A percentile compares a stretch with the other conserved stretches of the same genome.
Conservation (phyloP, 2,797 vertebrate species). For the Anableps anableps region DNA sequence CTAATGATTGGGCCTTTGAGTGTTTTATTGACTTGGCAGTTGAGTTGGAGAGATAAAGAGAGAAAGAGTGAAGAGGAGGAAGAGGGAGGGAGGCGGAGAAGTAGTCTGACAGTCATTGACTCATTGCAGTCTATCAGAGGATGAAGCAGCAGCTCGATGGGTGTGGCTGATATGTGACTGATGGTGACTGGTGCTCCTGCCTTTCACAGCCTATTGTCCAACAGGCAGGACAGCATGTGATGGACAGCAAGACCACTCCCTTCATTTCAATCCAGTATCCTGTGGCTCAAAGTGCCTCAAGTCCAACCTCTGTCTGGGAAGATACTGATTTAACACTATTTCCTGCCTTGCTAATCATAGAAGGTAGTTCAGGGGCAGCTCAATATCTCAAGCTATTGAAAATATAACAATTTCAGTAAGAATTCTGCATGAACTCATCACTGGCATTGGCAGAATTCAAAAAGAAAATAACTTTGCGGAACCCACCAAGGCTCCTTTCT, state of each 20-base stretch:
- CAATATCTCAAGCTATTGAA: background rate
- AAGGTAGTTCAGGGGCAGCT: constrained; percentile 2
- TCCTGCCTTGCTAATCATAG: background rate
- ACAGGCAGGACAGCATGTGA: constrained; percentile 52
- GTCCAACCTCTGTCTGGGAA: background rate
- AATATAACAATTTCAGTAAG: background rate
- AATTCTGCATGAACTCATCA: no score
- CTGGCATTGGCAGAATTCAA: no score
- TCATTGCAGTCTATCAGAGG: constrained; percentile 73
- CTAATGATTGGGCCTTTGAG: constrained; percentile 46
- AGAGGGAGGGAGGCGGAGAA: constrained; percentile 43
- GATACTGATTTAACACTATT: constrained; percentile 1
- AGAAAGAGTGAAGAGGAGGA: constrained; percentile 36
- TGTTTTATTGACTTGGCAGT: constrained; percentile 65
- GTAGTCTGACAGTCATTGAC: constrained; percentile 80
- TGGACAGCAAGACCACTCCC: constrained; percentile 62
- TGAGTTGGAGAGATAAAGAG: constrained; percentile 43
- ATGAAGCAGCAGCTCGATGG: constrained; percentile 64
- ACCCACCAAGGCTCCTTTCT: no score
- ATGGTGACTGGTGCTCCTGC: constrained; percentile 68
- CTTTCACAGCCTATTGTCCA: constrained; percentile 64
- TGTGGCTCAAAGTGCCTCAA: constrained; percentile 4
- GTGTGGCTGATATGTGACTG: constrained; percentile 69
- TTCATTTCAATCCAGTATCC: constrained; percentile 24
- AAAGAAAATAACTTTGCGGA: no score